Evolutionary conservation across 2,797 vertebrate genomes (phyloP), one percentile per base, ranked within the genome.

Genomic region (Melopsittacus undulatus): DNA sequence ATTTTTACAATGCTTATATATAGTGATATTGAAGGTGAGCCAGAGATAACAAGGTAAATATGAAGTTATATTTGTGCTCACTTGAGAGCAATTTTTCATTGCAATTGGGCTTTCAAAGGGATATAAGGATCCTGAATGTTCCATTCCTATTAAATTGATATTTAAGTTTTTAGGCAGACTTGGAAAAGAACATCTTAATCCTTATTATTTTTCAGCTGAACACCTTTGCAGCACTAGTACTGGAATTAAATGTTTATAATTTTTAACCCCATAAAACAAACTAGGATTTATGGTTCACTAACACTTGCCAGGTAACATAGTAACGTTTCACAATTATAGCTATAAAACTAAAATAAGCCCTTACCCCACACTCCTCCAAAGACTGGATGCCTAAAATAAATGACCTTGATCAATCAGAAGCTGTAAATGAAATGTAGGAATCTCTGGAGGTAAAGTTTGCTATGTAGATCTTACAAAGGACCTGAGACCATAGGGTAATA

Each of bases 31-130:
- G 90, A 87, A 91, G 68, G 38, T 95, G 81, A 92, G 63, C 87
- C 95, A 95, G 94, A 89, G 75, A 94, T n/a, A 93, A 75, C 63
- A 94, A 82, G 56, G 81, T 85, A 94, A 94, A 81, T 56, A 84
- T n/a, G 32, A 95, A 90, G 77, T 66, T 88, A 40, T 42, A 69
- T 59, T 90, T 92, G 43, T 77, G 34, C 48, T 93, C 93, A 70
- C 52, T 92, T 83, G 77, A 89, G 72, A n/a, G 57, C 74, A 95
- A 87, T 83, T 93, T 46, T 42, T 74, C n/a, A 85, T 79, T 81
- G 64, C 72, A 91, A 73, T 6, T 54, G 42, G 57, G 30, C 43
- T 92, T 92, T 88, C 66, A 92, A 90, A 89, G 40, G 61, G 34
- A 42, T 57, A 38, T 77, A 74, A 78, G 56, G 73, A 89, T 86